Evolutionary conservation across 2,797 vertebrate genomes (phyloP), one percentile per base, ranked within the genome.

Genomic region (Periparus ater): DNA sequence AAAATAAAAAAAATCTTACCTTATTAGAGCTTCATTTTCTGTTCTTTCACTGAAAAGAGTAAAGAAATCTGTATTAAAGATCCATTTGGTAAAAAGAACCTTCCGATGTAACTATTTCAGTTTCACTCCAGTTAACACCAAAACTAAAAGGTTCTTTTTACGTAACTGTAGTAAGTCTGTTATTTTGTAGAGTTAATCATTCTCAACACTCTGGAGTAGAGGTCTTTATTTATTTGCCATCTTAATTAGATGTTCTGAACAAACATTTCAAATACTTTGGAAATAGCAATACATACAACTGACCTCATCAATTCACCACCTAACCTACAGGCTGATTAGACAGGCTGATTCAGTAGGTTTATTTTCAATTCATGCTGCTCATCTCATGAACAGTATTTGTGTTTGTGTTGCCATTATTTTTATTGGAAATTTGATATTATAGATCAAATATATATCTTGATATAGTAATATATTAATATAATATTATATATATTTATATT

Each of bases 181-280:
- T 84, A 71, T 62, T 91, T 83, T 66, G 18, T 47, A 34, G 27
- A 45, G 45, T 51, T 88, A 93, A 93, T 20, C 1, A 94, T 72
- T 83, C 54, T 48, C 55, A 44, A 13, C 18, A 23, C 29, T 26
- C 45, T 55, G n/a, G 38, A 12, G 26, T 40, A 11, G 50, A 85
- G n/a, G 29, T 12, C 38, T 93, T 61, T 77, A 45, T 78, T 92
- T 74, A 91, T 68, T 68, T 78, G 34, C 38, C 73, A 38, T 19
- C 10, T 79, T 70, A 85, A 93, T 81, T 85, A 93, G 91, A 88
- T 88, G 63, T 50, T 88, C 83, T 77, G 48, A 89, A 85, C 78
- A 96, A 95, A 91, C 84, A 92, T 95, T 96, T 95, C 77, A 96
- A 97, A 96, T 89, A 86, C 91, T 96, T 76, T 30, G 44, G 92